A percentile compares a stretch with the other conserved stretches of the same genome.
Conservation (phyloP, 2,888 invertebrate species). For the Lutraria lutraria region DNA sequence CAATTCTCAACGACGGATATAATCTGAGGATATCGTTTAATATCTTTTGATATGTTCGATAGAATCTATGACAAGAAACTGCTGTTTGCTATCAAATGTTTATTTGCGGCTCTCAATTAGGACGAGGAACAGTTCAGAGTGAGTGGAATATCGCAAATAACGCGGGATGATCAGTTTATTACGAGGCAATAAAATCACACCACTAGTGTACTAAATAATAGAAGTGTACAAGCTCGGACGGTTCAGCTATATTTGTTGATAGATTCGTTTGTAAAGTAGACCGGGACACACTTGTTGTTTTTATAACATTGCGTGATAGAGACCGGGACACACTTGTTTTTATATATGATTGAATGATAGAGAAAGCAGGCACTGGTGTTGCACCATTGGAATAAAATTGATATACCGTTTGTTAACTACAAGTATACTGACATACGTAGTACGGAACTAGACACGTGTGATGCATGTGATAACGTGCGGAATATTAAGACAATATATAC, state of each 20-base stretch:
- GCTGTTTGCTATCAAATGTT: slow-evolving; percentile 1
- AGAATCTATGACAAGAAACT: slow-evolving; percentile 8
- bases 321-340: not conserved
- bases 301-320: not conserved
- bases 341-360: not conserved
- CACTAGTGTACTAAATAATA: not conserved
- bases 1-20: slow-evolving; percentile 7
- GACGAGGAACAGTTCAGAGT: not conserved
- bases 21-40: not conserved
- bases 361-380: not conserved
- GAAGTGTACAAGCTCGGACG: not conserved
- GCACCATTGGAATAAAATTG: not conserved
- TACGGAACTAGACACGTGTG: not conserved
- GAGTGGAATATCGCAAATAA: not conserved
- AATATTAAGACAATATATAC: not conserved
- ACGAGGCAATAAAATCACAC: not conserved
- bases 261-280: not conserved
- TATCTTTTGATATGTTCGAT: slow-evolving; percentile 11
- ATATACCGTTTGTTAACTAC: not conserved
- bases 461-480: not conserved
- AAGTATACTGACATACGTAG: not conserved
- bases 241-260: not conserved
- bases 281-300: not conserved
- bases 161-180: not conserved
- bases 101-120: not conserved